Conservation (phyloP, 2,888 invertebrate genomes). For the Brachynemurus nebulosus region DNA sequence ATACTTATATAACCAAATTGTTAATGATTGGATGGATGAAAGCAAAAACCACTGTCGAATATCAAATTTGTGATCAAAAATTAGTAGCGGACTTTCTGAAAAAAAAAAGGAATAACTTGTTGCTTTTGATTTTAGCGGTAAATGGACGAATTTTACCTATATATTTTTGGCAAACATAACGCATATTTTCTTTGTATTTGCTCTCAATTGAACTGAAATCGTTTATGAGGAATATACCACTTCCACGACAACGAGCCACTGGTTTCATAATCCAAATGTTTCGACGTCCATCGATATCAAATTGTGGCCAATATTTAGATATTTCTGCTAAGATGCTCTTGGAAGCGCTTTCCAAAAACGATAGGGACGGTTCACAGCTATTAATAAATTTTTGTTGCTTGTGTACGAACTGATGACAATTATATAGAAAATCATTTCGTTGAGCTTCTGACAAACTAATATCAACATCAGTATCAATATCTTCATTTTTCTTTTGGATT, state of each 20-base stretch:
- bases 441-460: conserved; percentile 33
- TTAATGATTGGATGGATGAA: conserved; percentile 60
- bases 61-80: conserved; percentile 80
- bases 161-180: too few species aligned
- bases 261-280: conserved; percentile 90
- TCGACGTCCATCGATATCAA: conserved; percentile 60
- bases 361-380: conserved; percentile 27
- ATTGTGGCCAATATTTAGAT: conserved; percentile 42
- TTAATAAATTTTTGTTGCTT: conserved; percentile 35
- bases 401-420: conserved; percentile 48
- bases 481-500: conserved; percentile 49
- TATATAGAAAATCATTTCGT: conserved; percentile 53
- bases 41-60: conserved; percentile 82
- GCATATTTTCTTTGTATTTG: too few species aligned
- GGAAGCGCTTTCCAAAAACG: conserved; percentile 31
- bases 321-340: conserved; percentile 44
- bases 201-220: too few species aligned
- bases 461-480: conserved; percentile 40
- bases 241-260: too few species aligned
- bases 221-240: too few species aligned
- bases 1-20: conserved; percentile 74
- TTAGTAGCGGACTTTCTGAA: conserved; percentile 51
- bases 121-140: too few species aligned
- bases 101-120: not conserved
- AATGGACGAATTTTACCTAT: too few species aligned